Evolutionary conservation across 2,888 invertebrate species (phyloP).

Genomic region (Scotopteryx bipunctaria): DNA sequence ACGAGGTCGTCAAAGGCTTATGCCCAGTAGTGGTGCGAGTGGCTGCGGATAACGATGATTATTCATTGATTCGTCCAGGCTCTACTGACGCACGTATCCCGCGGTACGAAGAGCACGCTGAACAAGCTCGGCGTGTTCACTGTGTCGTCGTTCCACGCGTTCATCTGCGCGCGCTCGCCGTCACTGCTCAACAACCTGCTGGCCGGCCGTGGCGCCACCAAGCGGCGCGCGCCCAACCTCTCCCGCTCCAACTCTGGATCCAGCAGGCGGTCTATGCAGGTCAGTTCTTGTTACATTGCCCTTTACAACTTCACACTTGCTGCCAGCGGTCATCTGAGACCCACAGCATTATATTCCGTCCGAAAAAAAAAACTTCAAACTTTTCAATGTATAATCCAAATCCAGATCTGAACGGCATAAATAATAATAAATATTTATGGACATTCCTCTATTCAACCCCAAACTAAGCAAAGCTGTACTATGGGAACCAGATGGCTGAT

Average conservation of each 20-base stretch:
- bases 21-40: too few species aligned
- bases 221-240: constrained; percentile 93
- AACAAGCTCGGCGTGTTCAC: constrained; percentile 98
- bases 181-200: constrained; percentile 95
- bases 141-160: constrained; percentile 98
- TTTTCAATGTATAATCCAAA: too few species aligned
- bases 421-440: too few species aligned
- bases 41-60: too few species aligned
- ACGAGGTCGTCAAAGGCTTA: too few species aligned
- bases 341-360: too few species aligned
- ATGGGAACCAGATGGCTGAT: too few species aligned
- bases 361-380: too few species aligned
- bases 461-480: too few species aligned
- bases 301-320: background rate
- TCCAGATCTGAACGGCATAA: too few species aligned
- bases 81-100: constrained; percentile 96
- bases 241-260: constrained; percentile 95
- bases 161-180: constrained; percentile 97
- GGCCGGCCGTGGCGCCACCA: constrained; percentile 95
- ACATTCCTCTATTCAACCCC: too few species aligned
- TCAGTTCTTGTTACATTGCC: constrained; percentile 46
- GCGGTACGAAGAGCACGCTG: constrained; percentile 96
- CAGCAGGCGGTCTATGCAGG: constrained; percentile 93
- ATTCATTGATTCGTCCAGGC: constrained; percentile 93
- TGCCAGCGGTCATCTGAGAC: too few species aligned